A percentile compares a stretch with the other conserved stretches of the same genome.
phyloP scores from a whole-genome alignment of 2,888 invertebrate genomes.

The Tetragonula carbonaria region DNA sequence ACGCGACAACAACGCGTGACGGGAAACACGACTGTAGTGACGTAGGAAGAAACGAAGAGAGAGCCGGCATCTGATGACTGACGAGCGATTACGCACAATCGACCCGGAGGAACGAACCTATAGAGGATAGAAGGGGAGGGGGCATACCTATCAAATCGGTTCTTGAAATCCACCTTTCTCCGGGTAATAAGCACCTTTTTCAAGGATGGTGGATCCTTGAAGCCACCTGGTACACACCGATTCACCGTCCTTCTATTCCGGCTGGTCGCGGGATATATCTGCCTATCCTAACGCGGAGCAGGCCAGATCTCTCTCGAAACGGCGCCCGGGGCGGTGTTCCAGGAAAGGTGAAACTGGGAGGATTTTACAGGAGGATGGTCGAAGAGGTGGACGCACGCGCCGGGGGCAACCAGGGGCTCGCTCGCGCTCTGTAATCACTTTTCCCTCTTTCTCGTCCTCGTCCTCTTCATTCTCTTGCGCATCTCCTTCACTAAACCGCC shows the following conservation, averaged over 20 bases:
- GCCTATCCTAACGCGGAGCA: slow-evolving; percentile 41
- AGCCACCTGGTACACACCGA: slow-evolving; percentile 69
- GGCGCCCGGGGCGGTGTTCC: slow-evolving; percentile 67
- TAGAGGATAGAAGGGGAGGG: background rate
- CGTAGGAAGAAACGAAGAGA: no score
- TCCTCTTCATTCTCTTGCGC: slow-evolving; percentile 1
- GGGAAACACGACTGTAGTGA: no score
- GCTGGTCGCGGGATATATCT: slow-evolving; percentile 13
- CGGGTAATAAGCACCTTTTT: slow-evolving; percentile 56
- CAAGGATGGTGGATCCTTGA: slow-evolving; percentile 61
- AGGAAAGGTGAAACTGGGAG: slow-evolving; percentile 67
- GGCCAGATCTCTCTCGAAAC: slow-evolving; percentile 57
- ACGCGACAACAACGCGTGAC: no score
- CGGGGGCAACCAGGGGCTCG: slow-evolving; percentile 83
- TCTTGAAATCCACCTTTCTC: slow-evolving; percentile 53
- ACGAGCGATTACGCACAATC: slow-evolving; percentile 28
- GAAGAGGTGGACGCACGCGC: slow-evolving; percentile 81
- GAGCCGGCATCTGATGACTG: slow-evolving; percentile 1
- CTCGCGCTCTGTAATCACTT: slow-evolving; percentile 83
- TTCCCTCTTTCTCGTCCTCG: slow-evolving; percentile 57
- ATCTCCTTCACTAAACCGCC: background rate
- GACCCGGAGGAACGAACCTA: slow-evolving; percentile 4
- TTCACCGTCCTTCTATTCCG: slow-evolving; percentile 46
- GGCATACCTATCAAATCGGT: slow-evolving; percentile 44
- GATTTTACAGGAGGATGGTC: slow-evolving; percentile 69